Evolutionary conservation across 2,888 invertebrate genomes (phyloP), one percentile per base, ranked within the genome.

Genomic region (Thalpophila matura): DNA sequence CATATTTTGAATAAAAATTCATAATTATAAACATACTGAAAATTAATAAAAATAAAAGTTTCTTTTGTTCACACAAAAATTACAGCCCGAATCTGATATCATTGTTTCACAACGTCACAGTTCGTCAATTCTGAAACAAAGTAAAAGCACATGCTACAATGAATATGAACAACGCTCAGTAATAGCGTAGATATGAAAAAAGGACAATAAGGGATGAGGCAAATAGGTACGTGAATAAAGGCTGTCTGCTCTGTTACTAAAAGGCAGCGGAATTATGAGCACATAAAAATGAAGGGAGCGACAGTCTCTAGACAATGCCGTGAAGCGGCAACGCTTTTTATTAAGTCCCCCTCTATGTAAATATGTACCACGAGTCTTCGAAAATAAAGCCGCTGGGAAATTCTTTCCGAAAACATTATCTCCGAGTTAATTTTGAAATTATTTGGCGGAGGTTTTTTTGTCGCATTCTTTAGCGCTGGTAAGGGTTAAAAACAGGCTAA

Each of bases 151-250:
- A 74, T 60, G 63, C 56, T 62, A 71, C 72, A 63, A 77, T 78
- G 82, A 80, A 80, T 78, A 81, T 74, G 80, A 86, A 86, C 85
- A 85, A 82, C 83, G 78, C 76, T 64, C 78, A 77, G 75, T 80
- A 83, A 86, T 84, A 86, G 84, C 84, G 83, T 83, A 85, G 83
- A 88, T 87, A 88, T 88, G 88, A 86, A 88, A 81, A 86, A 89
- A 86, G 86, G 83, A 88, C 86, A 89, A 88, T 87, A 86, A 86
- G 83, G 85, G 77, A 83, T 80, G 84, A 81, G 78, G 80, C 82
- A 84, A 87, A 88, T 86, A 83, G 83, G 81, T 74, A 83, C 84
- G 81, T 74, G 82, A 82, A 89, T 86, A 86, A 88, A 87, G 84
- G 80, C 83, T 81, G 80, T 71, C 83, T 81, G 81, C 83, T 82